Evolutionary conservation across 2,113 vertebrate species (phyloP), one percentile per base, ranked within the genome.

Genomic region (Pycnonotus jocosus): DNA sequence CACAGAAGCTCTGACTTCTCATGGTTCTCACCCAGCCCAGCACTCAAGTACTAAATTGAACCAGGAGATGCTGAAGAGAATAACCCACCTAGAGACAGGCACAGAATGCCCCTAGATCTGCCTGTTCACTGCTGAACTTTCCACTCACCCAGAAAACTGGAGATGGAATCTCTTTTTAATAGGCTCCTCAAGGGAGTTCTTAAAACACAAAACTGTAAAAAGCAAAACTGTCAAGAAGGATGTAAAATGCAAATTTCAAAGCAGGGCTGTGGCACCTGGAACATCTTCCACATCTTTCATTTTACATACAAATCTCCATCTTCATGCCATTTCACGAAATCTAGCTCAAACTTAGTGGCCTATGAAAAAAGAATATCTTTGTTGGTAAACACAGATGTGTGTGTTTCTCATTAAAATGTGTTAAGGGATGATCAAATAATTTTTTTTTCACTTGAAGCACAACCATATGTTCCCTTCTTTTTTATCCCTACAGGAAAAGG

Each of bases 101-200:
- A 87, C 28, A 38, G 70, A 81, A 92, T 5, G 50, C 87, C 88
- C 86, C 79, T 73, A 91, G 90, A 92, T 54, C 51, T 64, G 79
- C 54, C 72, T 81, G 65, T 40, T 93, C 68, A 1, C 69, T 88
- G 88, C 95, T 90, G 90, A 86, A 50, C 72, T 78, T 92, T 92
- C 71, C 62, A 50, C 54, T 94, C 82, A 73, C 51, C 76, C 85
- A 51, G 87, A 85, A 86, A 74, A 74, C 76, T 96, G 92, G 68
- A 90, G 91, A 88, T 0, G 1, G 56, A 91, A 78, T 33, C 47
- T 88, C 82, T 60, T 83, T 88, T 86, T 83, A 86, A 83, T 62
- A 83, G 92, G 56, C 94, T 93, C 56, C 80, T 88, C 54, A 85
- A 86, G 42, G 76, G 90, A 95, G 85, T 54, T 92, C 81, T 47